phyloP scores from a whole-genome alignment of 1,140 invertebrate species.

The Drosophila ohnishii region DNA sequence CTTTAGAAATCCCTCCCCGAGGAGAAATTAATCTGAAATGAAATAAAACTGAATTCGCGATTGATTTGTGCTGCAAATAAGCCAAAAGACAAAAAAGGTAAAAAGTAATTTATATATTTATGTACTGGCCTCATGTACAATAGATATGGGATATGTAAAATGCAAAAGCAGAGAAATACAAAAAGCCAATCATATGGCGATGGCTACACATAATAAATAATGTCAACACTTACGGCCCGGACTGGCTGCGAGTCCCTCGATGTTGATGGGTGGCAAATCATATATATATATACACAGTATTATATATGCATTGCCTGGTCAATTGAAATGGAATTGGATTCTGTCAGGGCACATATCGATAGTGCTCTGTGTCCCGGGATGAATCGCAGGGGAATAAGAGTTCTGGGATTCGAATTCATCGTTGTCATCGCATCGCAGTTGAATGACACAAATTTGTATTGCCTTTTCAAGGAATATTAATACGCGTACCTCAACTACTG shows the following conservation, averaged over 20 bases:
- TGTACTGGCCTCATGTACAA: slow-evolving; percentile 8
- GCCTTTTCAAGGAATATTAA: slow-evolving; percentile 53
- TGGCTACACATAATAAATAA: slow-evolving; percentile 71
- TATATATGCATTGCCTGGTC: slow-evolving; percentile 78
- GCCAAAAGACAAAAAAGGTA: slow-evolving; percentile 6
- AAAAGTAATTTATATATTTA: slow-evolving; percentile 33
- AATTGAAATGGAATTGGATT: slow-evolving; percentile 81
- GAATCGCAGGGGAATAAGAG: slow-evolving; percentile 21
- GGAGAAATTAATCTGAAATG: slow-evolving; percentile 12
- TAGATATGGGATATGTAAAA: slow-evolving; percentile 20
- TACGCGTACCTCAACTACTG: slow-evolving; percentile 6
- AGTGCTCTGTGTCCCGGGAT: slow-evolving; percentile 26
- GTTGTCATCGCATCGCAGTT: slow-evolving; percentile 44
- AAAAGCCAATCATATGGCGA: slow-evolving; percentile 61
- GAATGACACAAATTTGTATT: slow-evolving; percentile 79
- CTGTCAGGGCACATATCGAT: slow-evolving; percentile 69
- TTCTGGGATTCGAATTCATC: slow-evolving; percentile 10
- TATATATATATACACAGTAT: slow-evolving; percentile 73
- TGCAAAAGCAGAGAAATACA: slow-evolving; percentile 19
- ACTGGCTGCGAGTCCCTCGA: slow-evolving; percentile 12
- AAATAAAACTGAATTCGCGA: slow-evolving; percentile 22
- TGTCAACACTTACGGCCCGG: slow-evolving; percentile 69
- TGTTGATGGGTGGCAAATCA: slow-evolving; percentile 66
- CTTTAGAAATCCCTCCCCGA: neutral
- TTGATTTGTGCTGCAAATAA: slow-evolving; percentile 16